Conservation (phyloP, 2,888 invertebrate species). For the Clusia tigrina region DNA sequence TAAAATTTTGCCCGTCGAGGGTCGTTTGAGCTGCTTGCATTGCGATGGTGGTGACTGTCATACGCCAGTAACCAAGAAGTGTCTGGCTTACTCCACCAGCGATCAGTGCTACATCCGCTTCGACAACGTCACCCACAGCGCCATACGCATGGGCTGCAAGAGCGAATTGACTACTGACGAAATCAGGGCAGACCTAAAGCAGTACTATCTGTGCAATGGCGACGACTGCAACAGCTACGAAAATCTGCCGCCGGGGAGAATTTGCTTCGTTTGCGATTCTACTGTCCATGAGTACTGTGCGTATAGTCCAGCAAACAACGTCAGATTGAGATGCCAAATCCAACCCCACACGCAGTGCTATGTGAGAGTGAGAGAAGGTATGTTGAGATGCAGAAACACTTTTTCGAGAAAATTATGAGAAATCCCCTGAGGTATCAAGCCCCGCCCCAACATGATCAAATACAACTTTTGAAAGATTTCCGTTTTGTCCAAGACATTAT, state of each 20-base stretch:
- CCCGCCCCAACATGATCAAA: too few relatives aligned
- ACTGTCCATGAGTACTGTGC: constrained; percentile 38
- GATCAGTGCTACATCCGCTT: constrained; percentile 46
- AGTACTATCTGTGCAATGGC: constrained; percentile 41
- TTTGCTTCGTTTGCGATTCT: constrained; percentile 42
- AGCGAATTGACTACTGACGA: constrained; percentile 33
- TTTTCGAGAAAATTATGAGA: too few relatives aligned
- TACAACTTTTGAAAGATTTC: too few relatives aligned
- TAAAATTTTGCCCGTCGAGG: constrained; percentile 29
- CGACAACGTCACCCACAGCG: constrained; percentile 35
- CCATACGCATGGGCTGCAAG: constrained; percentile 39
- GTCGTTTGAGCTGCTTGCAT: constrained; percentile 36
- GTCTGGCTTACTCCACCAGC: constrained; percentile 31
- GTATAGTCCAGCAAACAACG: constrained; percentile 11
- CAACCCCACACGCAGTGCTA: constrained; percentile 42
- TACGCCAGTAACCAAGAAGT: constrained; percentile 25
- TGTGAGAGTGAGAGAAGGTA: constrained; percentile 37
- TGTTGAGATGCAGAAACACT: too few relatives aligned
- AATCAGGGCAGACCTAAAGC: constrained; percentile 30
- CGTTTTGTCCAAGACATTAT: too few relatives aligned
- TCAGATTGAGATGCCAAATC: constrained; percentile 26
- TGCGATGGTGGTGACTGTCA: constrained; percentile 39
- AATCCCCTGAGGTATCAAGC: too few relatives aligned
- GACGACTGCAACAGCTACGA: constrained; percentile 39
- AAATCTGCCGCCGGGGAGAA: constrained; percentile 34